Conservation (phyloP, 53 echinoderm and acorn worm species). For the Luidia sarsii region DNA sequence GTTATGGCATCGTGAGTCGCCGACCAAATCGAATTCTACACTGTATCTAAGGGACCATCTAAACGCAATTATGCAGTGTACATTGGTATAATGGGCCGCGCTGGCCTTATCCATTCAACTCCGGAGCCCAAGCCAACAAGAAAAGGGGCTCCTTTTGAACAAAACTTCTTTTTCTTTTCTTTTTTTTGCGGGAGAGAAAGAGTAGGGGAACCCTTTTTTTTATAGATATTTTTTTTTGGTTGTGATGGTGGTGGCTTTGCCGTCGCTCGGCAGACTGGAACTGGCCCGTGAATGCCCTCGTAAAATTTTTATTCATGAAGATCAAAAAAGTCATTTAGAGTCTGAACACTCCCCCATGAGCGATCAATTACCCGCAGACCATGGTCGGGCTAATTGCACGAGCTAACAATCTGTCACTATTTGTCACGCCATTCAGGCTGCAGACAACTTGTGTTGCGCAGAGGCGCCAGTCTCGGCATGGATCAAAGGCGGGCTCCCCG, state of each 20-base stretch:
- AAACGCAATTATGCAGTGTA: constrained; percentile 81
- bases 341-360: constrained; percentile 70
- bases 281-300: constrained; percentile 76
- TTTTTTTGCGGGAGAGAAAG: constrained; percentile 15
- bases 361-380: constrained; percentile 89
- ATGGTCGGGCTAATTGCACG: constrained; percentile 96
- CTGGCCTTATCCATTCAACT: constrained; percentile 46
- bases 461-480: constrained; percentile 91
- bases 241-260: constrained; percentile 23
- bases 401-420: constrained; percentile 99
- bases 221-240: neutral
- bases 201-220: too few relatives aligned
- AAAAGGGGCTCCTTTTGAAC: constrained; percentile 17
- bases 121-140: neutral
- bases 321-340: constrained; percentile 83
- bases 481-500: constrained; percentile 80
- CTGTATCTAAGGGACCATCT: constrained; percentile 68
- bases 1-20: constrained; percentile 44
- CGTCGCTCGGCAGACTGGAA: constrained; percentile 73
- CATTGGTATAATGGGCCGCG: constrained; percentile 57
- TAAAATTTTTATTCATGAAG: constrained; percentile 82
- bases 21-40: constrained; percentile 58
- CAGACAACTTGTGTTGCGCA: constrained; percentile 83
- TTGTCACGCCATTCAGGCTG: constrained; percentile 87
- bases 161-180: constrained; percentile 54